phyloP scores from a whole-genome alignment of 2,888 invertebrate genomes.

The Eledone cirrhosa region DNA sequence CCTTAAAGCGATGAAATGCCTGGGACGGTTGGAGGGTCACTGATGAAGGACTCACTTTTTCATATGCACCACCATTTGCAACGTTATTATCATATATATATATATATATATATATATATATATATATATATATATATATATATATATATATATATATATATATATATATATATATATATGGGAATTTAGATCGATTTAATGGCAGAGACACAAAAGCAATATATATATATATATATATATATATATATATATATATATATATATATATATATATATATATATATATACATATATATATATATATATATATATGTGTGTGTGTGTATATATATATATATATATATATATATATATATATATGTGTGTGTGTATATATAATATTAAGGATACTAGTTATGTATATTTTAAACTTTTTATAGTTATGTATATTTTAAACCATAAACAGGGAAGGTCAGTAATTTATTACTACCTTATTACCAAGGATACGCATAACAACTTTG shows the following conservation, averaged over 20 bases:
- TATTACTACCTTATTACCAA: too few species aligned
- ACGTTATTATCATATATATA: too few species aligned
- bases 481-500: too few species aligned
- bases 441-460: too few species aligned
- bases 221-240: background rate
- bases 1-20: too few species aligned
- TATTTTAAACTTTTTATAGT: too few species aligned
- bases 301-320: background rate
- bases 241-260: constrained; percentile 1
- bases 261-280: background rate
- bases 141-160: background rate
- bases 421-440: too few species aligned
- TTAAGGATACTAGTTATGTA: too few species aligned
- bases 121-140: constrained; percentile 22
- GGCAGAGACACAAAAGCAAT: background rate
- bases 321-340: background rate
- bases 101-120: background rate
- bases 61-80: too few species aligned
- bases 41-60: too few species aligned
- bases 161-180: background rate
- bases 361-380: too few species aligned
- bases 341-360: background rate
- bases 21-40: too few species aligned
- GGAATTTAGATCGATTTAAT: background rate
- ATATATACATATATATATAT: background rate